Evolutionary conservation across 2,888 invertebrate genomes (phyloP).

Genomic region (Cataglyphis livida): DNA sequence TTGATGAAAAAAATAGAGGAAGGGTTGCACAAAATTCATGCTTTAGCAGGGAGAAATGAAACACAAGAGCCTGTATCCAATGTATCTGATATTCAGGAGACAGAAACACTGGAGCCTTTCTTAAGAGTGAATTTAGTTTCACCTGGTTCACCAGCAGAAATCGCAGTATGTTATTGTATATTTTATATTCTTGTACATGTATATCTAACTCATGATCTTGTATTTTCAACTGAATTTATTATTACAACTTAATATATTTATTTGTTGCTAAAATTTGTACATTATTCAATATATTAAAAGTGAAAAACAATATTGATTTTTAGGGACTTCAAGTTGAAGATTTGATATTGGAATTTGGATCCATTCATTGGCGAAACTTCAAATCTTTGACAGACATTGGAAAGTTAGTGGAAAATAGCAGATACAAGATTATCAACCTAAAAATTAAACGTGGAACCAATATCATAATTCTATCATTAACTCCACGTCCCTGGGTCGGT

Average conservation of each 20-base stretch:
- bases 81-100: constrained; percentile 69
- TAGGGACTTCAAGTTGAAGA: constrained; percentile 91
- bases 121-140: constrained; percentile 91
- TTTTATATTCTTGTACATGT: neutral
- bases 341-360: constrained; percentile 92
- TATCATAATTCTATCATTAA: constrained; percentile 87
- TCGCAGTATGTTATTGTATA: constrained; percentile 88
- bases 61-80: constrained; percentile 69
- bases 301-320: constrained; percentile 63
- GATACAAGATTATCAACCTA: constrained; percentile 86
- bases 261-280: neutral
- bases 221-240: neutral
- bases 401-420: constrained; percentile 89
- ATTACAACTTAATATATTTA: neutral
- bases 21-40: constrained; percentile 90
- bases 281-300: neutral
- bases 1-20: constrained; percentile 94
- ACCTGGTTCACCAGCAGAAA: constrained; percentile 93
- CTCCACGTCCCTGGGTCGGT: constrained; percentile 92
- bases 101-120: constrained; percentile 86
- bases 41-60: constrained; percentile 80
- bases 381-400: constrained; percentile 90
- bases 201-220: neutral
- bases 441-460: constrained; percentile 87
- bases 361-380: constrained; percentile 91